A percentile compares a stretch with the other conserved stretches of the same genome.
Conservation (phyloP, 2,113 vertebrate genomes). For the Mesitornis unicolor region DNA sequence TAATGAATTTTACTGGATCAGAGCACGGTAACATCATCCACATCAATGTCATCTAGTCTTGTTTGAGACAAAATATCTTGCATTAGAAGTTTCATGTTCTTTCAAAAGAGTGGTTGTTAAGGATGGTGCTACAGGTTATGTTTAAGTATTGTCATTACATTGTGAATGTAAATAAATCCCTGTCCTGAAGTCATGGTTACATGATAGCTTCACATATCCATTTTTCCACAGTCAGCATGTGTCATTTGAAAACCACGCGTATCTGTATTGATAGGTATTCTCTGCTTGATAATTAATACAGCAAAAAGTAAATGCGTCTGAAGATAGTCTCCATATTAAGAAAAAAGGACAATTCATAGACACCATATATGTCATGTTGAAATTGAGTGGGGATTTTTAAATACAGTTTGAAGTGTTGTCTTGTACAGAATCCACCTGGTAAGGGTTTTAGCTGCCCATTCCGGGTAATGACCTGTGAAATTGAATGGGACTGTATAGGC, state of each 20-base stretch:
- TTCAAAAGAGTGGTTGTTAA: background rate
- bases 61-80: background rate
- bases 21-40: background rate
- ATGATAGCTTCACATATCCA: background rate
- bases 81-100: background rate
- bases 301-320: background rate
- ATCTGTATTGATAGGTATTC: background rate
- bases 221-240: background rate
- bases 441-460: background rate
- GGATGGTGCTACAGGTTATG: background rate
- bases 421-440: background rate
- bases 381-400: background rate
- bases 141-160: background rate
- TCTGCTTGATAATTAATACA: background rate
- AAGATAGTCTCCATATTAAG: background rate
- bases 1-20: background rate
- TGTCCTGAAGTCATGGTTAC: background rate
- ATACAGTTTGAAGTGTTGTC: background rate
- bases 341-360: background rate
- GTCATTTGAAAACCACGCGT: background rate
- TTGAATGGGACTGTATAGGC: background rate
- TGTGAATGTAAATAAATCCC: background rate
- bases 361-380: background rate
- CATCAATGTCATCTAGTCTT: background rate
- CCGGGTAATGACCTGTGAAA: slow-evolving; percentile 51